Conservation (phyloP, 2,888 invertebrate genomes). For the Galerucella calmariensis region DNA sequence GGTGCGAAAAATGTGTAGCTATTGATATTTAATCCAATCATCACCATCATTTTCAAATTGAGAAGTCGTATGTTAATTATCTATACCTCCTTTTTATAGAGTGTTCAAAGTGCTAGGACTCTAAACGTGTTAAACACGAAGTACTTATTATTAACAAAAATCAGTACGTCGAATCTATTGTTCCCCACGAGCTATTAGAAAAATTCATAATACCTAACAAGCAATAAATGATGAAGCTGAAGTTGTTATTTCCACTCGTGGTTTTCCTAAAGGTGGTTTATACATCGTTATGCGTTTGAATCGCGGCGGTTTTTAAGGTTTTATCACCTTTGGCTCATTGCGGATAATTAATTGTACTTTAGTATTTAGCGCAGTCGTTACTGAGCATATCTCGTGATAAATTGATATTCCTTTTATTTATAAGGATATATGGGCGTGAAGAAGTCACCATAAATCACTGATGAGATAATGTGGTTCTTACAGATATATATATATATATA, state of each 20-base stretch:
- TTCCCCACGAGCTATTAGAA: too few relatives aligned
- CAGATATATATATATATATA: slow-evolving; percentile 22
- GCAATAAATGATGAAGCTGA: slow-evolving; percentile 21
- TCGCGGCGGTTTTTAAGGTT: slow-evolving; percentile 31
- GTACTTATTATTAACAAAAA: too few relatives aligned
- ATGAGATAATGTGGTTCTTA: slow-evolving; percentile 37
- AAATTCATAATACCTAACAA: not conserved
- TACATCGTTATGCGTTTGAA: slow-evolving; percentile 23
- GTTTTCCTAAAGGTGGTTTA: slow-evolving; percentile 29
- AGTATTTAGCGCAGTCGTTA: slow-evolving; percentile 35
- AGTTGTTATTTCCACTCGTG: slow-evolving; percentile 27
- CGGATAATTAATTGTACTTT: slow-evolving; percentile 33
- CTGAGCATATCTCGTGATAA: slow-evolving; percentile 33
- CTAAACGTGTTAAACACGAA: too few relatives aligned
- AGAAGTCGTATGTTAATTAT: too few relatives aligned
- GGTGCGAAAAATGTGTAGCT: too few relatives aligned
- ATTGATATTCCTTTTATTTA: slow-evolving; percentile 37
- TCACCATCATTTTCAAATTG: too few relatives aligned
- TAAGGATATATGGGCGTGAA: slow-evolving; percentile 38
- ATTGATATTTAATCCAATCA: too few relatives aligned
- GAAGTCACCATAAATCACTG: slow-evolving; percentile 39
- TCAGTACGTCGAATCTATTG: too few relatives aligned
- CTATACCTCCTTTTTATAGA: too few relatives aligned
- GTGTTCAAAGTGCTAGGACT: too few relatives aligned
- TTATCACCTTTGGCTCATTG: slow-evolving; percentile 37